Percentiles rank a stretch among this genome's conserved stretches.
These are phyloP conservation scores for Columba guinea DNA, from an alignment of 2,797 vertebrate genomes.

Conservation along the genomic window DNA sequence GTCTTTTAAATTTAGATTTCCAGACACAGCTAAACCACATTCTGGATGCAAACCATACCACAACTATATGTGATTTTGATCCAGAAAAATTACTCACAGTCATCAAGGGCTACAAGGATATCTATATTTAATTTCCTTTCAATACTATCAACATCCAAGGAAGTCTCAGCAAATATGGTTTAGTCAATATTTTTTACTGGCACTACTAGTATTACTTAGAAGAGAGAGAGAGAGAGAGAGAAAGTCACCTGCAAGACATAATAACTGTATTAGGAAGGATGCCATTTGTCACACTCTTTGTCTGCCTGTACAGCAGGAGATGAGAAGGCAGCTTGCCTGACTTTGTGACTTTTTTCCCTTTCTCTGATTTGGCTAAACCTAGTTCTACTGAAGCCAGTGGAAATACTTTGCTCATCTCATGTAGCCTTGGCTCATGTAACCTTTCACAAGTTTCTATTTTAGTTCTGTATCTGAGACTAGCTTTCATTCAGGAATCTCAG, in stretches of 20 bases:
- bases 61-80: background rate
- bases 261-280: conserved; percentile 18
- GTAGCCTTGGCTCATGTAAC: background rate
- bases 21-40: conserved; percentile 21
- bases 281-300: background rate
- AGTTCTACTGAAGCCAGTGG: background rate
- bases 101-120: background rate
- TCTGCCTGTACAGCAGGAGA: background rate
- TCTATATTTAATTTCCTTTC: conserved; percentile 10
- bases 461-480: background rate
- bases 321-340: background rate
- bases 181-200: conserved; percentile 16
- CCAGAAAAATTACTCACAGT: background rate
- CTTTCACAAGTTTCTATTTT: background rate
- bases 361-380: background rate
- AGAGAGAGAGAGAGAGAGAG: background rate
- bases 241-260: background rate
- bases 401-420: background rate
- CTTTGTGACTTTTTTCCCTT: background rate
- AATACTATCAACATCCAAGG: background rate
- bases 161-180: background rate
- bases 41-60: background rate
- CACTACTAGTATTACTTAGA: background rate
- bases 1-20: conserved; percentile 21
- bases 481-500: background rate